These are phyloP conservation scores for Hoplodrina ambigua DNA, from an alignment of 2,888 invertebrate genomes.

Conservation along the genomic window DNA sequence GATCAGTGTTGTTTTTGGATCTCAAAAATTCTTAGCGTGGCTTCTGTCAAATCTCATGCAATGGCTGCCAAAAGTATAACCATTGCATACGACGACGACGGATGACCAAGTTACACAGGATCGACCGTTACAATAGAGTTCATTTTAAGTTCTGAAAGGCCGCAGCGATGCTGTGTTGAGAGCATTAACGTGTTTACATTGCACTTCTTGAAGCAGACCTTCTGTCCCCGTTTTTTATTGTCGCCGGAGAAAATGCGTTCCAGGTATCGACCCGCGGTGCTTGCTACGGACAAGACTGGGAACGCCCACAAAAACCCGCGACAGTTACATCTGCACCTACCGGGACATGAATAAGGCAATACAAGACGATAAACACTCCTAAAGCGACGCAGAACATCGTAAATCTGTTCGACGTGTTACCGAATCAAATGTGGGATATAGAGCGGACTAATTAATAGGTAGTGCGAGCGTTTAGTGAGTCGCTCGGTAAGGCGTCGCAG, in stretches of 20 bases:
- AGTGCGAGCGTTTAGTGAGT: constrained; percentile 24
- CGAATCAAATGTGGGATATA: constrained; percentile 23
- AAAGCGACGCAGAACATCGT: constrained; percentile 15
- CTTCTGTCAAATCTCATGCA: too few species aligned
- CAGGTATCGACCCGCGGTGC: constrained; percentile 40
- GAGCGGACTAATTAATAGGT: constrained; percentile 30
- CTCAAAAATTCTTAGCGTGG: background rate
- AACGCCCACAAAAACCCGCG: constrained; percentile 46
- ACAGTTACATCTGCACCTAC: constrained; percentile 54
- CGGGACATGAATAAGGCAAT: constrained; percentile 44
- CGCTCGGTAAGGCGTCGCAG: constrained; percentile 10
- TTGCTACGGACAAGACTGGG: constrained; percentile 33
- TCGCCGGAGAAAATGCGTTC: constrained; percentile 50
- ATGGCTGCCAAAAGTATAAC: too few species aligned
- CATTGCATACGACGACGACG: too few species aligned
- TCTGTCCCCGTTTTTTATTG: constrained; percentile 16
- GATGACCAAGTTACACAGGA: too few species aligned
- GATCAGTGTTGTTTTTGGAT: background rate
- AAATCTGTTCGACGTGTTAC: constrained; percentile 15
- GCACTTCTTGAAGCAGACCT: constrained; percentile 10
- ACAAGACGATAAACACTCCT: constrained; percentile 18
- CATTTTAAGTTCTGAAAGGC: background rate
- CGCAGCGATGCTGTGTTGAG: background rate
- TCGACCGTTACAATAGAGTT: background rate
- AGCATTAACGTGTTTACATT: background rate